Evolutionary conservation across 23 tunicate genomes (phyloP).

Genomic region (Ciona savignyi): DNA sequence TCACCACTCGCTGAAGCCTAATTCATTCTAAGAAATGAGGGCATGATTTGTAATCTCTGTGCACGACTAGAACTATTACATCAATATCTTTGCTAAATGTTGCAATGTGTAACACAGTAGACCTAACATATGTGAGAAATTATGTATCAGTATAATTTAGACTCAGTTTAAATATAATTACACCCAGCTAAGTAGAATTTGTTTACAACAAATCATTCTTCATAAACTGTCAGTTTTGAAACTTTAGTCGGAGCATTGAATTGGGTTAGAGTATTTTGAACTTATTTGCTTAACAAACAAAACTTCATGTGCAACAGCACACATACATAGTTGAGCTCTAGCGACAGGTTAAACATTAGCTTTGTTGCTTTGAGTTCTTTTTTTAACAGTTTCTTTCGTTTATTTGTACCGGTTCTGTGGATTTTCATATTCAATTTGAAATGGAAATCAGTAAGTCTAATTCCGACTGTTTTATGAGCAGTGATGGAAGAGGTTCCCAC

Average conservation of each 20-base stretch:
- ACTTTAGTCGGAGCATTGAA: not conserved
- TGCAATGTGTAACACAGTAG: not conserved
- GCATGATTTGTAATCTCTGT: not conserved
- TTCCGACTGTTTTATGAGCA: not conserved
- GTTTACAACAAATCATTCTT: too few relatives aligned
- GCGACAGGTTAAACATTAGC: not conserved
- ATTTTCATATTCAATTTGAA: not conserved
- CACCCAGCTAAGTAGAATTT: too few relatives aligned
- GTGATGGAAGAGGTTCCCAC: constrained; percentile 38
- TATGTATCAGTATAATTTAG: too few relatives aligned
- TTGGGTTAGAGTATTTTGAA: too few relatives aligned
- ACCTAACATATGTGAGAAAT: too few relatives aligned
- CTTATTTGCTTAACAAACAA: not conserved
- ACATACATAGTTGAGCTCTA: not conserved
- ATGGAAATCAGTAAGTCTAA: not conserved
- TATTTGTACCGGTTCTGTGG: too few relatives aligned
- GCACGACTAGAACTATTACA: not conserved
- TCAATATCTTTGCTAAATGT: not conserved
- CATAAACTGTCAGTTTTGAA: not conserved
- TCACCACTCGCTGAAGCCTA: not conserved
- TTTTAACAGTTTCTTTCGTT: not conserved
- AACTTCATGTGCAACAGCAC: not conserved
- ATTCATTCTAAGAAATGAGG: not conserved
- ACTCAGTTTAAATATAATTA: too few relatives aligned
- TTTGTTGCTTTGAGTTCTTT: not conserved